Conservation (phyloP, 2,113 vertebrate species). For the Brachyhypopomus occidentalis region DNA sequence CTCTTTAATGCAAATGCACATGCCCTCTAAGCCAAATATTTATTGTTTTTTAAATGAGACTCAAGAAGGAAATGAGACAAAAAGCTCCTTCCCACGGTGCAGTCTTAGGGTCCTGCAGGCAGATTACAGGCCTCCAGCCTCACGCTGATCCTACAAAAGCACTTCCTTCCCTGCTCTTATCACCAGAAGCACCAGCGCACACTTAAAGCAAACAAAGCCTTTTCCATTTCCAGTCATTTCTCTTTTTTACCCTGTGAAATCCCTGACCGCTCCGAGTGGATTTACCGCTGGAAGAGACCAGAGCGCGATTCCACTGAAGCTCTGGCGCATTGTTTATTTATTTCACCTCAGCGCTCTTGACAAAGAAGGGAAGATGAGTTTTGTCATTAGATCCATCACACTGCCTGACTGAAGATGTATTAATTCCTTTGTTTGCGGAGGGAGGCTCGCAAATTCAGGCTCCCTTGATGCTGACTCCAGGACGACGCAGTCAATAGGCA, state of each 20-base stretch:
- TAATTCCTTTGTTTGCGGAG: conserved; percentile 68
- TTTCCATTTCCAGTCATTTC: conserved; percentile 56
- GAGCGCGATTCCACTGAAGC: conserved; percentile 8
- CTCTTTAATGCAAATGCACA: conserved; percentile 61
- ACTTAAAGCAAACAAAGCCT: conserved; percentile 57
- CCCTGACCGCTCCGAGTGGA: conserved; percentile 6
- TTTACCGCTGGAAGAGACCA: conserved; percentile 26
- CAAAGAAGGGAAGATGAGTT: conserved; percentile 61
- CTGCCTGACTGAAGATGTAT: conserved; percentile 66
- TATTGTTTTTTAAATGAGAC: conserved; percentile 7
- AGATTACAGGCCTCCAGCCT: background rate
- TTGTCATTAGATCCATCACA: conserved; percentile 72
- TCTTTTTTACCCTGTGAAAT: conserved; percentile 32
- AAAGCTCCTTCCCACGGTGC: conserved; percentile 55
- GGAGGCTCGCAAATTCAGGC: conserved; percentile 61
- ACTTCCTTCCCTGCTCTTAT: conserved; percentile 63
- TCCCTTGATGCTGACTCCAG: conserved; percentile 64
- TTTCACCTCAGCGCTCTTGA: conserved; percentile 8
- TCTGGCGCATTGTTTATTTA: conserved; percentile 57
- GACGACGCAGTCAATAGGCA: conserved; percentile 65
- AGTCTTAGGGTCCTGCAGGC: background rate
- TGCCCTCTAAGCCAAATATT: conserved; percentile 48
- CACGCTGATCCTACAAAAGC: conserved; percentile 45
- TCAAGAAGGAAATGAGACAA: background rate
- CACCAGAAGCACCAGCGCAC: conserved; percentile 53